Evolutionary conservation across 2,113 vertebrate species (phyloP).

Genomic region (Ploceus nigricollis): DNA sequence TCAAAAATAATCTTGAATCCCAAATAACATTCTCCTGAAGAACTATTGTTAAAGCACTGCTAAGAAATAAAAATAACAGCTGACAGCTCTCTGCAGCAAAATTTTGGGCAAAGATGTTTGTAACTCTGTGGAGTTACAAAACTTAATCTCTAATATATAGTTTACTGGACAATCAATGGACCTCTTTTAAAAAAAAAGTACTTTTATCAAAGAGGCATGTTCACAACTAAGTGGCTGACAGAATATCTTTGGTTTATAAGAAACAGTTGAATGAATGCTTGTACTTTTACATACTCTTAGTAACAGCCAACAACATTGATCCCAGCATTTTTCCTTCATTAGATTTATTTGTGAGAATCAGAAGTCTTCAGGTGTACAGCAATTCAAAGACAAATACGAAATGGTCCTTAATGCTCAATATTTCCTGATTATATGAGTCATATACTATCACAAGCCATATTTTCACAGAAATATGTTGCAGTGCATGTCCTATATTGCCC

Average conservation of each 20-base stretch:
- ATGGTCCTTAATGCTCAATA: neutral
- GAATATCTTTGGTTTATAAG: neutral
- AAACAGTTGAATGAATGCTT: neutral
- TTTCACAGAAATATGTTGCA: neutral
- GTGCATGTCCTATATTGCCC: neutral
- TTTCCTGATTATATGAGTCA: neutral
- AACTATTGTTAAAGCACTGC: neutral
- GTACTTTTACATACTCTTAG: neutral
- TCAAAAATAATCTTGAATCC: neutral
- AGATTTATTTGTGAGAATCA: neutral
- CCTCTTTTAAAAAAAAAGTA: neutral
- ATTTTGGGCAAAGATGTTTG: neutral
- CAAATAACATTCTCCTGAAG: neutral
- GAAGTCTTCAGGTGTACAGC: neutral
- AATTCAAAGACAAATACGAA: conserved; percentile 36
- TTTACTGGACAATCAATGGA: neutral
- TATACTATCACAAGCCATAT: neutral
- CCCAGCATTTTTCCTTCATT: neutral
- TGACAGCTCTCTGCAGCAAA: neutral
- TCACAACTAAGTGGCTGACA: neutral
- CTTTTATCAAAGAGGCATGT: neutral
- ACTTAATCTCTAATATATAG: neutral
- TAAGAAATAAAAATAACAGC: neutral
- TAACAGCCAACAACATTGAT: neutral
- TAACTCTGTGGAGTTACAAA: neutral